Evolutionary conservation across 2,113 vertebrate species (phyloP).

Genomic region (Anseranas semipalmata): DNA sequence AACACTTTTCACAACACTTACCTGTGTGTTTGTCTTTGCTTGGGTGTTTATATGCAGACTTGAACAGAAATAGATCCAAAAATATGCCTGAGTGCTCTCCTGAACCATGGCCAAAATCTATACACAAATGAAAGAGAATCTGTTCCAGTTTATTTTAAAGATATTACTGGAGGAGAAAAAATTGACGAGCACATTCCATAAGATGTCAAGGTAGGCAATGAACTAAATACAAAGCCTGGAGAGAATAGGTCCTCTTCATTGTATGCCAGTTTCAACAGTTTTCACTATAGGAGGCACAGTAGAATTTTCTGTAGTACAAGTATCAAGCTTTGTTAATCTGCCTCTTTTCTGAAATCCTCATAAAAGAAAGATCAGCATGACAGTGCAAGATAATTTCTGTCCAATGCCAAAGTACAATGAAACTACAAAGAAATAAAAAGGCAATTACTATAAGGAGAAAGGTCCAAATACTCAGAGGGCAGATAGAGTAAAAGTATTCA

Average conservation of each 20-base stretch:
- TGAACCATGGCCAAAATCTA: not conserved
- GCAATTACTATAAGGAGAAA: not conserved
- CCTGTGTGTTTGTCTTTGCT: not conserved
- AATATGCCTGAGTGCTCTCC: not conserved
- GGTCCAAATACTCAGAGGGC: not conserved
- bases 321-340: not conserved
- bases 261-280: not conserved
- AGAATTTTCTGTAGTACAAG: not conserved
- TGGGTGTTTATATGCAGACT: not conserved
- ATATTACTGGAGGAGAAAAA: not conserved
- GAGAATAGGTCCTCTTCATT: not conserved
- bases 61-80: not conserved
- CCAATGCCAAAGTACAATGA: not conserved
- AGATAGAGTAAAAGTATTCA: not conserved
- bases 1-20: not conserved
- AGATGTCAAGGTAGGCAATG: not conserved
- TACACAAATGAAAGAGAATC: not conserved
- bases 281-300: not conserved
- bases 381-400: not conserved
- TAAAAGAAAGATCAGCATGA: not conserved
- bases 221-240: not conserved
- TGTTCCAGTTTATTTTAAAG: not conserved
- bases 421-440: not conserved
- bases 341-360: not conserved
- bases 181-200: not conserved